A percentile compares a stretch with the other conserved stretches of the same genome.
These are phyloP conservation scores for Drosophila mayaguana DNA, from an alignment of 2,888 invertebrate genomes.

Conservation along the genomic window DNA sequence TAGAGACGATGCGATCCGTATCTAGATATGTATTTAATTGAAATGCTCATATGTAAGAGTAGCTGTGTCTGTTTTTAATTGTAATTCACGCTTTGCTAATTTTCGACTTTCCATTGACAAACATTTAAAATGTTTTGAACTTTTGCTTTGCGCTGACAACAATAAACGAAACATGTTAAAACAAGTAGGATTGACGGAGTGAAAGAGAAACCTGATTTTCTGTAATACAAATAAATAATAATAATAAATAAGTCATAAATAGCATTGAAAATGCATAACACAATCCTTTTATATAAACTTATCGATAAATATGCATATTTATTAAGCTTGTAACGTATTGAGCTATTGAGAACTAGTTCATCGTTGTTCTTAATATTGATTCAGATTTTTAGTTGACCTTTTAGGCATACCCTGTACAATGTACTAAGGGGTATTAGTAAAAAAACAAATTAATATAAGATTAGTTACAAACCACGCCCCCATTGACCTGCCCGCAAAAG, in stretches of 20 bases:
- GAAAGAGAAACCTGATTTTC: constrained; percentile 5
- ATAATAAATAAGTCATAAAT: too few relatives aligned
- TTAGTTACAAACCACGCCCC: constrained; percentile 4
- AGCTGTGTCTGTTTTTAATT: constrained; percentile 50
- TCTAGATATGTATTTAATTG: constrained; percentile 23
- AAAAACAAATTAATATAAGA: neutral
- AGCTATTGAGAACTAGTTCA: neutral
- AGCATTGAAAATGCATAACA: neutral
- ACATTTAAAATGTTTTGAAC: constrained; percentile 63
- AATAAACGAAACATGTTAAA: constrained; percentile 12
- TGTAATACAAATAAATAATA: neutral
- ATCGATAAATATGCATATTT: neutral
- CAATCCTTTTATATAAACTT: neutral
- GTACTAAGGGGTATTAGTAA: too few relatives aligned
- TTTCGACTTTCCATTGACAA: constrained; percentile 77
- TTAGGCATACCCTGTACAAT: neutral
- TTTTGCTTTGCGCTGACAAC: constrained; percentile 18
- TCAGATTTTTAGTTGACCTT: neutral
- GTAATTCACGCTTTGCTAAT: constrained; percentile 61
- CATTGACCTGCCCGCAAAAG: neutral
- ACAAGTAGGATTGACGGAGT: neutral
- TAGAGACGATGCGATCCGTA: constrained; percentile 4
- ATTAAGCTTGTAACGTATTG: neutral
- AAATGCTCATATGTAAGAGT: constrained; percentile 39
- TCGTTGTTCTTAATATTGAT: neutral